phyloP scores from a whole-genome alignment of 35 echinoderm and acorn worm genomes.

The Apostichopus californicus region DNA sequence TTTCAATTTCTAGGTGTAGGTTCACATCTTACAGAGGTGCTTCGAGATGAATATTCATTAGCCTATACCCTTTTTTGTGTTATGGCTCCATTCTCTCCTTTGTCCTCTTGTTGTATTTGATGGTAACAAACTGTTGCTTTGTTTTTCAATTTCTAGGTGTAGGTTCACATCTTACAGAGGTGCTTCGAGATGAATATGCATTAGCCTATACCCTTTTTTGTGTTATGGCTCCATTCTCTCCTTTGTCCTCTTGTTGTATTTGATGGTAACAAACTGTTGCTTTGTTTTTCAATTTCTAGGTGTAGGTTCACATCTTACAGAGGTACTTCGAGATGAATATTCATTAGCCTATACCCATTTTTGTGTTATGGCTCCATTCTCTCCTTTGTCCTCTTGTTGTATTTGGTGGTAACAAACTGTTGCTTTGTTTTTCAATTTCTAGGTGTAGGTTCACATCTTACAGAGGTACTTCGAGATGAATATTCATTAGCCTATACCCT shows the following conservation, averaged over 20 bases:
- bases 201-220: slow-evolving; percentile 84
- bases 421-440: neutral
- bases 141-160: slow-evolving; percentile 54
- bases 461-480: slow-evolving; percentile 77
- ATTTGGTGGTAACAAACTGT: too few species aligned
- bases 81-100: slow-evolving; percentile 63
- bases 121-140: too few species aligned
- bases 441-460: slow-evolving; percentile 85
- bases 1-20: slow-evolving; percentile 64
- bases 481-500: slow-evolving; percentile 88
- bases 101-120: too few species aligned
- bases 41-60: slow-evolving; percentile 84
- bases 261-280: too few species aligned
- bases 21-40: slow-evolving; percentile 67
- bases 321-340: slow-evolving; percentile 81
- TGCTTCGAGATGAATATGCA: slow-evolving; percentile 79
- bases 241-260: neutral
- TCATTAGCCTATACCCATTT: slow-evolving; percentile 85
- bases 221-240: slow-evolving; percentile 67
- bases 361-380: slow-evolving; percentile 69
- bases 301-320: slow-evolving; percentile 74
- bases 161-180: slow-evolving; percentile 77
- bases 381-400: neutral
- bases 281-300: slow-evolving; percentile 45
- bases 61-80: slow-evolving; percentile 82